A percentile compares a stretch with the other conserved stretches of the same genome.
Conservation (phyloP, 2,888 invertebrate genomes). For the Calliphora vomitoria region DNA sequence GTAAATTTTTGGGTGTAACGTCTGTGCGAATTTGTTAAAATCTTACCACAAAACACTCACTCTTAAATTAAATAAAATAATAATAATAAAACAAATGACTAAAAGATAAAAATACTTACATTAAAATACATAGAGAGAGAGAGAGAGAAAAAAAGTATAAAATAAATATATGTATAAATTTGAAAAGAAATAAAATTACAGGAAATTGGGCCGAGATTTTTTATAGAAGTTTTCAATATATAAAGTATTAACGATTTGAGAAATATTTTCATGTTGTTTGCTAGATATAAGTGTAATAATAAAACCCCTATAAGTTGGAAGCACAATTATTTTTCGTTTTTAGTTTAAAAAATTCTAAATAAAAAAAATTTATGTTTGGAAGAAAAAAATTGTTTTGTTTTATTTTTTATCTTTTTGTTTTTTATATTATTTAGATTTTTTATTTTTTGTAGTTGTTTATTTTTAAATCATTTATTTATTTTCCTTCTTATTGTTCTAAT, state of each 20-base stretch:
- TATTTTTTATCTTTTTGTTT: conserved; percentile 25
- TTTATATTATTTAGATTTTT: conserved; percentile 55
- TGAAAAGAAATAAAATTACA: conserved; percentile 76
- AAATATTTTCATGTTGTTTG: neutral
- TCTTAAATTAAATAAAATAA: conserved; percentile 31
- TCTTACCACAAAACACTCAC: neutral
- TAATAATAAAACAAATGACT: conserved; percentile 47
- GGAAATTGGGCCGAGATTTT: conserved; percentile 84
- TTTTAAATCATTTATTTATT: conserved; percentile 25
- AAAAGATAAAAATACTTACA: conserved; percentile 61
- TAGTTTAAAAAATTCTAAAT: conserved; percentile 31
- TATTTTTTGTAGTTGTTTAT: conserved; percentile 52
- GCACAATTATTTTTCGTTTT: conserved; percentile 79
- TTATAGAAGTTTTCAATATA: conserved; percentile 52
- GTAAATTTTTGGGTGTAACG: conserved; percentile 81
- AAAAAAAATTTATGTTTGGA: conserved; percentile 1
- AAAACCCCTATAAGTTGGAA: conserved; percentile 80
- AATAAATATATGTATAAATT: conserved; percentile 73
- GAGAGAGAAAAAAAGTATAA: conserved; percentile 29
- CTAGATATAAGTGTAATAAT: neutral
- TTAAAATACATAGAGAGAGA: conserved; percentile 25
- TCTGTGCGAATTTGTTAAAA: conserved; percentile 76
- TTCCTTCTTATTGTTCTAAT: conserved; percentile 37
- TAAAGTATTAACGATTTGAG: neutral
- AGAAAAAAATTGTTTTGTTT: conserved; percentile 28